Evolutionary conservation across 1,140 invertebrate genomes (phyloP), one percentile per base, ranked within the genome.

Genomic region (Nymphalis io): DNA sequence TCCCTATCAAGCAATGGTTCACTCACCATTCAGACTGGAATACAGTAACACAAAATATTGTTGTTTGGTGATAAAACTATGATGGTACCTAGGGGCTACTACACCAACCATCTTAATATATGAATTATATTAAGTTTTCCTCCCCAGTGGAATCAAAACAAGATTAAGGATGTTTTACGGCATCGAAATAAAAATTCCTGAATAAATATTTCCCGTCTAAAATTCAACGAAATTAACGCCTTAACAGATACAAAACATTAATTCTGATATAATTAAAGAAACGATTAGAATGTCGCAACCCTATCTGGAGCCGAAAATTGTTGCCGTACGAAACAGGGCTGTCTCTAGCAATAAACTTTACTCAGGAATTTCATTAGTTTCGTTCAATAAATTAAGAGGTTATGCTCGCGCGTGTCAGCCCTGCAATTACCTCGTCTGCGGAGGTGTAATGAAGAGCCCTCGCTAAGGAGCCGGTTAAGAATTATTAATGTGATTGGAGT

Each of bases 331-430:
- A 79, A 80, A 83, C 81, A 89, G 85, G 87, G 85, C 72, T 91
- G 87, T 83, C 85, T 82, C 83, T 63, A 64, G 83, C 83, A 86
- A 87, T 91, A 90, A 91, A 90, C 76, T 90, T 86, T 80, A 78
- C 82, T 80, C 73, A 80, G 88, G 89, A 91, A 91, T 91, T 91
- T 91, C 89, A 91, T 91, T 91, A 91, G 88, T 90, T 91, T 88
- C 80, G 80, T 91, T 88, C 86, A 89, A 91, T 91, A 91, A 91
- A 91, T 91, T 91, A 91, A 91, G 87, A 86, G 85, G 89, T 90
- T 89, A 91, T 90, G 81, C 85, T 87, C 83, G 78, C 82, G 87
- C 89, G 86, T 90, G 88, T 90, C 88, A 88, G 80, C 87, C 87
- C 81, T 88, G 88, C 82, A 86, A 91, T 91, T 90, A 91, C 85